Base-by-base conservation (phyloP, 2,888 invertebrate genomes). In the Papilio protenor region DNA sequence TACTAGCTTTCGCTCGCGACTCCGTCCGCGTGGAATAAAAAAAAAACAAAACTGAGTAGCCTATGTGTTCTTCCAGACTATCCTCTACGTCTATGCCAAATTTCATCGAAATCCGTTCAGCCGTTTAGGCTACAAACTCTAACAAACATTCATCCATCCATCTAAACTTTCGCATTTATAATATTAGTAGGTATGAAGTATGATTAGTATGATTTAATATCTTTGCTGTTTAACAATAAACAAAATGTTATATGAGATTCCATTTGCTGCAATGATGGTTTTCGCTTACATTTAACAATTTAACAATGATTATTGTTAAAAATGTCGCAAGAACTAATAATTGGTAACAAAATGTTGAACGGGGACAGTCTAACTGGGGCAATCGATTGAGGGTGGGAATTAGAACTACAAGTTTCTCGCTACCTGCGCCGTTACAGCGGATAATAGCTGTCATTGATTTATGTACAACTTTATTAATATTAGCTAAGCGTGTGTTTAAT, bases 301-400 rank as follows among this genome's bases (percentile, higher is more conserved):
- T 55, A 23, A 59, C 45, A 59, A 74, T 64, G n/a, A 16, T 21
- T 64, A n/a, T 33, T 72, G 27, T 72, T 27, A 16, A 23, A 49
- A 47, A 21, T 40, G 6, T 57, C 18, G 3, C 10, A 23, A 18
- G 21, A 69, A 21, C n/a, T 40, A 45, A 45, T 40, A 45, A 66
- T n/a, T 66, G 45, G 45, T 45, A 45, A 64, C 66, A 23, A 61
- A 27, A 66, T 66, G 40, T 12, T 45, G 14, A 40, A 59, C 73
- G 16, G 45, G 73, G 21, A 73, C 57, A 57, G 55, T 40, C n/a
- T 73, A 73, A 73, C 59, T 73, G 59, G 73, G 73, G 45, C 73
- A 59, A 73, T 73, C 73, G 73, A 73, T 73, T 73, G 59, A 45
- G 73, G 45, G 45, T 59, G 21, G 40, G 73, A 73, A 59, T 59